Evolutionary conservation across 2,113 vertebrate genomes (phyloP).

Genomic region (Hippocampus zosterae): DNA sequence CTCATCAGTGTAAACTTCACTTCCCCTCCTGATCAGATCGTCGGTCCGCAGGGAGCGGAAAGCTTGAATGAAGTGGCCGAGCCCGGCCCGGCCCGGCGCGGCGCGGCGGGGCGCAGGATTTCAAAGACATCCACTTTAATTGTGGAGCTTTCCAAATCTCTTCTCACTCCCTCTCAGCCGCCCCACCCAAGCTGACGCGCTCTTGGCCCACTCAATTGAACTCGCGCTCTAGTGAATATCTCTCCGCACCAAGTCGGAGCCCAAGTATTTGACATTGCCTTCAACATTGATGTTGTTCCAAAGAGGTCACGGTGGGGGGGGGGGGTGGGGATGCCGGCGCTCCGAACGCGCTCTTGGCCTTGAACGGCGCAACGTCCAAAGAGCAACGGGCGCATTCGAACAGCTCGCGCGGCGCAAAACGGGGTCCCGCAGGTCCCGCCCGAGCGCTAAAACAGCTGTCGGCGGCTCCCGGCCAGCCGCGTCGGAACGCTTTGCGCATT

Average conservation of each 20-base stretch:
- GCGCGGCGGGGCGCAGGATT: conserved; percentile 50
- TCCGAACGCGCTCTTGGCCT: conserved; percentile 37
- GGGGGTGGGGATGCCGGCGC: neutral
- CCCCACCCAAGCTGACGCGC: conserved; percentile 25
- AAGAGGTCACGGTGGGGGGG: too few relatives aligned
- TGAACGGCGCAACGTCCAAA: conserved; percentile 45
- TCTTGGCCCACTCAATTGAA: conserved; percentile 13
- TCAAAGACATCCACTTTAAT: conserved; percentile 60
- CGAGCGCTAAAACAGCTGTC: conserved; percentile 66
- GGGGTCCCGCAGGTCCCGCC: conserved; percentile 41
- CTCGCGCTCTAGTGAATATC: conserved; percentile 23
- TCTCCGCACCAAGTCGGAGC: conserved; percentile 3
- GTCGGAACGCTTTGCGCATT: conserved; percentile 56
- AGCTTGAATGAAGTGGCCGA: conserved; percentile 68
- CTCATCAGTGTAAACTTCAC: conserved; percentile 71
- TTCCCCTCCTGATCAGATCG: conserved; percentile 70
- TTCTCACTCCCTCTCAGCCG: conserved; percentile 32
- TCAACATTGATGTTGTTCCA: neutral
- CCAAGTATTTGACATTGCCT: conserved; percentile 1
- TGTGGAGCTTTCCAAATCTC: conserved; percentile 42
- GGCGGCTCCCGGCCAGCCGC: conserved; percentile 56
- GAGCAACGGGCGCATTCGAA: conserved; percentile 49
- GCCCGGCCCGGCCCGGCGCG: conserved; percentile 34
- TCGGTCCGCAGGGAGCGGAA: conserved; percentile 53
- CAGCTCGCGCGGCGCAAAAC: conserved; percentile 54